These are phyloP conservation scores for Daubentonia madagascariensis DNA, from an alignment of 2,113 vertebrate species.

Conservation along the genomic window DNA sequence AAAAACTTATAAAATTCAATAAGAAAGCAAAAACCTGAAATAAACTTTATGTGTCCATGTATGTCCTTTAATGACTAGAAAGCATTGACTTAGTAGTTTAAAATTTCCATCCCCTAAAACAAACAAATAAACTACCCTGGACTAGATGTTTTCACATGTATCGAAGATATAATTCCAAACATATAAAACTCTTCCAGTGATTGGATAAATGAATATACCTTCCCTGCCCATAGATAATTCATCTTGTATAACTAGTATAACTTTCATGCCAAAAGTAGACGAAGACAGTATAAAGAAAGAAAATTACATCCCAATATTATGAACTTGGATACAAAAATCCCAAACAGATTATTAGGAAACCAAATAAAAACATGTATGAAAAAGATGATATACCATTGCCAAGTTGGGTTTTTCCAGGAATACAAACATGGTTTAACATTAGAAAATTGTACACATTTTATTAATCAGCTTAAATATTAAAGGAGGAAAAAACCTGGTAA, in stretches of 20 bases:
- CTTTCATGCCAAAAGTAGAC: not conserved
- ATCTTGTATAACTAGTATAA: not conserved
- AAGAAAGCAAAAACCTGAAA: not conserved
- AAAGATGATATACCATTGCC: not conserved
- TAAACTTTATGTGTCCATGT: not conserved
- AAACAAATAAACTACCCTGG: not conserved
- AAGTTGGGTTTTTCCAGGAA: not conserved
- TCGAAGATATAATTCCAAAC: not conserved
- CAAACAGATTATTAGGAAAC: not conserved
- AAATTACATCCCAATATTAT: not conserved
- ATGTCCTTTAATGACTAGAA: not conserved
- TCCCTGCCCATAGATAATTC: not conserved
- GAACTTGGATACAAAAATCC: not conserved
- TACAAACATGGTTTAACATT: not conserved
- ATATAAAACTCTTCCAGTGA: not conserved
- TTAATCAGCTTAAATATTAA: conserved; percentile 7
- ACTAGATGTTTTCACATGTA: not conserved
- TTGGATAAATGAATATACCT: not conserved
- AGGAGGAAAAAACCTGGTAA: not conserved
- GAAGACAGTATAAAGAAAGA: not conserved
- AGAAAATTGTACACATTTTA: not conserved
- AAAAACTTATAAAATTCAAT: not conserved
- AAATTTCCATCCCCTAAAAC: not conserved
- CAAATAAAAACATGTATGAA: not conserved
- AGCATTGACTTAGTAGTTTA: not conserved